Evolutionary conservation across 2,797 vertebrate species (phyloP), one percentile per base, ranked within the genome.

Genomic region (Chromobotia macracanthus): DNA sequence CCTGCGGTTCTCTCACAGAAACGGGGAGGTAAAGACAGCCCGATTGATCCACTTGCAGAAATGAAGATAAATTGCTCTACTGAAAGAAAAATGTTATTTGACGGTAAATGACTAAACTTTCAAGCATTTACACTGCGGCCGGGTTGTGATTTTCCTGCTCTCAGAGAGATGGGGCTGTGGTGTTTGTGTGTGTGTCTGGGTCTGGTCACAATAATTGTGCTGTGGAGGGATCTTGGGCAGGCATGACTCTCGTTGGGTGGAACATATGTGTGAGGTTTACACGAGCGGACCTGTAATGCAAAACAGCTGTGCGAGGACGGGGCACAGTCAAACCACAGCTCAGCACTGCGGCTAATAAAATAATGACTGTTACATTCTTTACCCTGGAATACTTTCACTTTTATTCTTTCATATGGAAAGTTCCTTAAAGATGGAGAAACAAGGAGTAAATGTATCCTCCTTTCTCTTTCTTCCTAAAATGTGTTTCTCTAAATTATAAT

Each of bases 261-360:
- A 92, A 93, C 92, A 92, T 92, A n/a, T n/a, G 89, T 93, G 92
- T 79, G 88, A 91, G 91, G 92, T 94, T 93, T 92, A 88, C 83
- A 10, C 68, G 63, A 69, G 46, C 44, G 77, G 44, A 28, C 73
- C 35, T 56, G 16, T 93, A 94, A 94, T 89, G 86, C 85, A 81
- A 89, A 92, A 86, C 93, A 94, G 91, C 91, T 94, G 93, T 87
- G 87, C 65, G 86, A 63, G 85, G 87, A 91, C 84, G 86, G 89
- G 76, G 83, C 50, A 88, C 87, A 88, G 87, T 61, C 56, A 83
- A 75, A 87, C 87, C 86, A 86, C 88, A 86, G 86, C 88, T 89
- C 90, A 82, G 80, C 85, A 88, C 88, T 89, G 84, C 84, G 85
- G 87, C 89, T 91, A 91, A 90, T 86, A 88, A 87, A 90, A 89